Evolutionary conservation across 2,888 invertebrate species (phyloP).

Genomic region (Tachina lurida): DNA sequence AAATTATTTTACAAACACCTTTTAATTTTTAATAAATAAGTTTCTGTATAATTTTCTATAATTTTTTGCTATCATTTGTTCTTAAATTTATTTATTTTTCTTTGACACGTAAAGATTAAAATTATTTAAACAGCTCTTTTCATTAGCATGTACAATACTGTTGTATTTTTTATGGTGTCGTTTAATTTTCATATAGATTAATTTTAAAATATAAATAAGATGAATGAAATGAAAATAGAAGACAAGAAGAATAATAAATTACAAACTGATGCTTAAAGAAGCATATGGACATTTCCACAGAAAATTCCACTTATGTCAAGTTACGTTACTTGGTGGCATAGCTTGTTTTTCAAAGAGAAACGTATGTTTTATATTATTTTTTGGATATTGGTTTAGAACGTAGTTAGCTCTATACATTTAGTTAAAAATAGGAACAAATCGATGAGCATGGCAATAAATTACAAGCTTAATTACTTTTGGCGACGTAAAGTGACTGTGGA

Average conservation of each 20-base stretch:
- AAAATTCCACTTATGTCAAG: no score
- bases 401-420: no score
- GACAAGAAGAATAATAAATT: slow-evolving; percentile 72
- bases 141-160: slow-evolving; percentile 66
- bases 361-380: no score
- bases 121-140: slow-evolving; percentile 51
- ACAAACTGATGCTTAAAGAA: slow-evolving; percentile 71
- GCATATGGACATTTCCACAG: no score
- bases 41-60: slow-evolving; percentile 61
- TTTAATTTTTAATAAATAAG: slow-evolving; percentile 24
- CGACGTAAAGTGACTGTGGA: no score
- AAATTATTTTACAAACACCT: slow-evolving; percentile 57
- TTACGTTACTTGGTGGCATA: no score
- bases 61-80: slow-evolving; percentile 54
- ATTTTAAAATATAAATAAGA: slow-evolving; percentile 53
- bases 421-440: no score
- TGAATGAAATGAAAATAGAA: background rate
- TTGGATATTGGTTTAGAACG: no score
- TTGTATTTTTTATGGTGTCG: slow-evolving; percentile 69
- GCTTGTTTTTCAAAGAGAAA: no score
- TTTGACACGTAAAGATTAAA: slow-evolving; percentile 62
- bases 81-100: slow-evolving; percentile 45
- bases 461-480: no score
- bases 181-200: slow-evolving; percentile 42
- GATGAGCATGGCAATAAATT: no score